These are phyloP conservation scores for Drosophila tropicalis DNA, from an alignment of 1,140 invertebrate genomes.

Conservation along the genomic window DNA sequence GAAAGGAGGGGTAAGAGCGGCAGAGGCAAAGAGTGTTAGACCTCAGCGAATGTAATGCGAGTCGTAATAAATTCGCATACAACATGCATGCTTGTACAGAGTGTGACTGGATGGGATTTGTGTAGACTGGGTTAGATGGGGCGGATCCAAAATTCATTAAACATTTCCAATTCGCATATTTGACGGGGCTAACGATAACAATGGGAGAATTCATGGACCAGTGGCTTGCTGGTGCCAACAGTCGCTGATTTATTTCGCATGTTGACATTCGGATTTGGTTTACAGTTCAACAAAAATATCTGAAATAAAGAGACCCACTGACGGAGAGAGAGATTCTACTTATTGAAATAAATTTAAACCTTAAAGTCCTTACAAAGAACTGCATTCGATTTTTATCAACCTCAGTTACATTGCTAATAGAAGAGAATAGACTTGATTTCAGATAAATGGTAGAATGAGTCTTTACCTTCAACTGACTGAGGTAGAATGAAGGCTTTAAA, in stretches of 20 bases:
- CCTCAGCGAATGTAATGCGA: constrained; percentile 10
- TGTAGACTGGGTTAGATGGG: constrained; percentile 32
- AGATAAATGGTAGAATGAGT: background rate
- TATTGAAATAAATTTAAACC: constrained; percentile 2
- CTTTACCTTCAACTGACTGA: no score
- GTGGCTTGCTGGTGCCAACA: constrained; percentile 1
- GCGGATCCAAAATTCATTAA: constrained; percentile 57
- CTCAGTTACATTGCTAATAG: background rate
- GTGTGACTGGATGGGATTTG: background rate
- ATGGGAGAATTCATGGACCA: background rate
- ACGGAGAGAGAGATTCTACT: background rate
- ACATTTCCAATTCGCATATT: constrained; percentile 64
- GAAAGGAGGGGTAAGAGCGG: no score
- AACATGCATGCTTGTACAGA: background rate
- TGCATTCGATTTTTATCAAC: background rate
- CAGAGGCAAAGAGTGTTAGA: background rate
- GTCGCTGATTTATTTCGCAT: constrained; percentile 8
- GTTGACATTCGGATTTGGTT: constrained; percentile 11
- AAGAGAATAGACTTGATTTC: background rate
- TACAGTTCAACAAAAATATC: constrained; percentile 7
- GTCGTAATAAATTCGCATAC: constrained; percentile 2
- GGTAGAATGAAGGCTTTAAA: no score
- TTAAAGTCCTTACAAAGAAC: background rate
- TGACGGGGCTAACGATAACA: constrained; percentile 38
- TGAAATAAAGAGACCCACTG: background rate